Percentiles rank a stretch among this genome's conserved stretches.
Conservation (phyloP, 2,888 invertebrate genomes). For the Ariolimax columbianus region DNA sequence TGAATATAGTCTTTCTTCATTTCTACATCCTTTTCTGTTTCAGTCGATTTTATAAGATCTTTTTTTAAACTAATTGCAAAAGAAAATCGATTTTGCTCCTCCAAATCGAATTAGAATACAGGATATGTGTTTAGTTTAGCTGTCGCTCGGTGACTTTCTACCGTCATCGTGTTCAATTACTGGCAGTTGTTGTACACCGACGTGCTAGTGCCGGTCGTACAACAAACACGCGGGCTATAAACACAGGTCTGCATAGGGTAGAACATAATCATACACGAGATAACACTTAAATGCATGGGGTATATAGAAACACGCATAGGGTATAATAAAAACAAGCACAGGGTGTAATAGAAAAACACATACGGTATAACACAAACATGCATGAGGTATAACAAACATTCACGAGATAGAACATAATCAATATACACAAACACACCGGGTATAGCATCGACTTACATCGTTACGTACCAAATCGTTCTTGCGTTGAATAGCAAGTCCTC, state of each 20-base stretch:
- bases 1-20: not conserved
- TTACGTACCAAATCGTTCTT: too few relatives aligned
- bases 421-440: too few relatives aligned
- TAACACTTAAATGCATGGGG: too few relatives aligned
- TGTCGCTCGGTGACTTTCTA: not conserved
- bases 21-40: not conserved
- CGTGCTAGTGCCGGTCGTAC: not conserved
- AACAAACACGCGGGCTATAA: too few relatives aligned
- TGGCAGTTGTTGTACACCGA: not conserved
- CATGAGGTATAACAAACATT: too few relatives aligned
- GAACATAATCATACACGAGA: too few relatives aligned
- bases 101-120: constrained; percentile 6
- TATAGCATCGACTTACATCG: too few relatives aligned
- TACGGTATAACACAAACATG: not conserved
- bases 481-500: too few relatives aligned
- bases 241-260: too few relatives aligned
- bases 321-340: not conserved
- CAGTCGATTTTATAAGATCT: not conserved
- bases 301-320: not conserved
- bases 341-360: not conserved
- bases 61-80: not conserved
- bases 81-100: not conserved
- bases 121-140: not conserved
- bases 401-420: too few relatives aligned
- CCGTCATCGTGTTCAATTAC: not conserved